Evolutionary conservation across 1,140 invertebrate genomes (phyloP), one percentile per base, ranked within the genome.

Genomic region (Cataglyphis hispanica): DNA sequence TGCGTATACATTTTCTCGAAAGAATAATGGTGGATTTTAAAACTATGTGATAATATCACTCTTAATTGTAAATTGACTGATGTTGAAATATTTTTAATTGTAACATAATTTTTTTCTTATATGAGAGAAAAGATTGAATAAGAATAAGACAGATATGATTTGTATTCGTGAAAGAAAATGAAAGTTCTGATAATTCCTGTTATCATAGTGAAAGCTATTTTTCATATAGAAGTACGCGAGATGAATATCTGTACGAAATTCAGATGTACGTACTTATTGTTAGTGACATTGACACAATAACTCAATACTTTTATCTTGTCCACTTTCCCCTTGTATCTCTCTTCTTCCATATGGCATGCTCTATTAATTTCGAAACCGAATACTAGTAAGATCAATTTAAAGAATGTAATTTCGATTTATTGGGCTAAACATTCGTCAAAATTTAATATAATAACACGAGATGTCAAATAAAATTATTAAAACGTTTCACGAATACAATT

Each of bases 361-460:
- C 75, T 78, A 43, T 78, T 78, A 78, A 78, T 25, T 64, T 78
- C 25, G 40, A 78, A 61, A 43, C 50, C 27, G 22, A 16, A 4
- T 1, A 25, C n/a, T 43, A 27, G 25, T 19, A 46, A 64, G 40
- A 50, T 31, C 22, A 34, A 74, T 74, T 40, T 34, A 34, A 6
- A 64, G 25, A 77, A 58, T 25, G 56, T 34, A n/a, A 74, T 74
- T 56, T 74, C 31, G 50, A 13, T 53, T 74, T 46, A 74, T 74
- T 58, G 70, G 31, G 13, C 27, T 34, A 53, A 53, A 72, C 10
- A 11, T 34, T 56, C 31, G 6, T 74, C n/a, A 5, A 1, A n/a
- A n/a, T 58, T 74, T 74, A 34, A 25, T 34, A 27, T 25, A 69
- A 69, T 19, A 74, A 58, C 31, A 37, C 8, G 31, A 56, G 8